Percentiles rank a stretch among this genome's conserved stretches.
Evolutionary conservation across 1,140 invertebrate species (phyloP).

Genomic region (Wasmannia auropunctata): DNA sequence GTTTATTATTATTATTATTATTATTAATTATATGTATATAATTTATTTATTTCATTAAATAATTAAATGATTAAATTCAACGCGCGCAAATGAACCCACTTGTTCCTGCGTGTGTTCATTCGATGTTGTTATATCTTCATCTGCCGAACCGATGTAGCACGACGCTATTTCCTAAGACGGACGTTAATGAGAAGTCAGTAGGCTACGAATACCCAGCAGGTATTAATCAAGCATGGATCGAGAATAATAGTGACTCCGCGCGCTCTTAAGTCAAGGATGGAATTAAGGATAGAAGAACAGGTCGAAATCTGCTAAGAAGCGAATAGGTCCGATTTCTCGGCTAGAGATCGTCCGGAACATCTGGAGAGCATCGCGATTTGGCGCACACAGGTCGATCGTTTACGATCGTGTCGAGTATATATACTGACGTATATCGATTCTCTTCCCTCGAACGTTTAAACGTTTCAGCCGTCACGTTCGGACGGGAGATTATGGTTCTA

Average conservation of each 20-base stretch:
- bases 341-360: slow-evolving; percentile 20
- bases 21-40: too few species aligned
- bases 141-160: slow-evolving; percentile 5
- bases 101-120: neutral
- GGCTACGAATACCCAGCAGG: slow-evolving; percentile 10
- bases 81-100: neutral
- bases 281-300: slow-evolving; percentile 35
- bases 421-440: slow-evolving; percentile 2
- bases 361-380: slow-evolving; percentile 41
- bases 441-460: neutral
- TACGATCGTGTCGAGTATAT: neutral
- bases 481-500: neutral
- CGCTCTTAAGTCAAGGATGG: slow-evolving; percentile 22
- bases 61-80: neutral
- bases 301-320: slow-evolving; percentile 36
- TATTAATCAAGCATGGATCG: slow-evolving; percentile 35
- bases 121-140: neutral
- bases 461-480: slow-evolving; percentile 18
- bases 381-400: slow-evolving; percentile 19
- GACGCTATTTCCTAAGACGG: neutral
- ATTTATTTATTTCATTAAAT: too few species aligned
- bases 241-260: slow-evolving; percentile 31
- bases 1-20: too few species aligned
- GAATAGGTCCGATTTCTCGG: slow-evolving; percentile 42
- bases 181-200: slow-evolving; percentile 37